Conservation (phyloP, 2,113 vertebrate genomes). For the Ptychochromis oligacanthus region DNA sequence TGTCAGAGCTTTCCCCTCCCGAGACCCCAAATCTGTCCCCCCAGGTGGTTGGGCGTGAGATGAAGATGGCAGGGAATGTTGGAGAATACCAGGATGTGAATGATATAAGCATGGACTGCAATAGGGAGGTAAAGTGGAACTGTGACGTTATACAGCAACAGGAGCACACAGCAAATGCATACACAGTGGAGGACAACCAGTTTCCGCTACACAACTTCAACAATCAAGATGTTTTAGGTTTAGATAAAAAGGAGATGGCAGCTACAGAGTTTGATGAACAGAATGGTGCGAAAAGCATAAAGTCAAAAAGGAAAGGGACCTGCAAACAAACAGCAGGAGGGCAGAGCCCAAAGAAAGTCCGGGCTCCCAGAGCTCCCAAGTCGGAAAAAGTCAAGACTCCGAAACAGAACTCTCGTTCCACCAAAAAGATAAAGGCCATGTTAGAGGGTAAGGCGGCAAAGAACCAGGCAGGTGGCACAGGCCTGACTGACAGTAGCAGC, state of each 20-base stretch:
- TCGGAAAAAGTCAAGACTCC: constrained; percentile 91
- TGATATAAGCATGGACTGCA: constrained; percentile 81
- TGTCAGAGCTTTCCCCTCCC: constrained; percentile 96
- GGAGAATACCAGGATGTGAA: constrained; percentile 88
- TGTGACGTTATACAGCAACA: constrained; percentile 88
- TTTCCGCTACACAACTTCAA: constrained; percentile 96
- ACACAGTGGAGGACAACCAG: constrained; percentile 89
- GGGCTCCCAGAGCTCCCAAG: constrained; percentile 90
- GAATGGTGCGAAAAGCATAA: constrained; percentile 87
- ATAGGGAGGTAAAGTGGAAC: constrained; percentile 92
- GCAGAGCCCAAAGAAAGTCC: constrained; percentile 90
- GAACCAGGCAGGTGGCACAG: constrained; percentile 75
- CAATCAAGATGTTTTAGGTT: constrained; percentile 86
- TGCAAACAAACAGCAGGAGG: constrained; percentile 88
- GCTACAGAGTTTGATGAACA: constrained; percentile 87
- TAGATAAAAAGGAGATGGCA: constrained; percentile 87
- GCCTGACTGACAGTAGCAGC: constrained; percentile 71
- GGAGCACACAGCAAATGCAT: constrained; percentile 82
- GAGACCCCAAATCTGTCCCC: constrained; percentile 97
- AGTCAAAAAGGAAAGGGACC: constrained; percentile 93
- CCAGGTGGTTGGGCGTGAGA: constrained; percentile 89
- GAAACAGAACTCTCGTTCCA: constrained; percentile 88
- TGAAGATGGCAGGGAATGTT: constrained; percentile 85
- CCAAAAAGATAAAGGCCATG: constrained; percentile 92
- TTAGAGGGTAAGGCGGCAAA: constrained; percentile 87